Conservation (phyloP, 2,113 vertebrate genomes). For the Cottus gobio region DNA sequence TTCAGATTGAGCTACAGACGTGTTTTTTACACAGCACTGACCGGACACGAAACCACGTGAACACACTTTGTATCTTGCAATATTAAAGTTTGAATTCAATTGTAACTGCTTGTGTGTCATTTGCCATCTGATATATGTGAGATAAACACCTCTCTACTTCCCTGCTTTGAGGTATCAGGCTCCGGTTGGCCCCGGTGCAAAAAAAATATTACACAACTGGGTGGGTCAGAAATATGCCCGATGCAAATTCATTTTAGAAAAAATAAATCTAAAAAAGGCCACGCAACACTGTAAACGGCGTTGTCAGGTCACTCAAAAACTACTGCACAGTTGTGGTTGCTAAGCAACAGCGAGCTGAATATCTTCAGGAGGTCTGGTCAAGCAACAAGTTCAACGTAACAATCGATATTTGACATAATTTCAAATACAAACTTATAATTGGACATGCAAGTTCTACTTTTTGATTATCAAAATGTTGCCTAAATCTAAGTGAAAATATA, state of each 20-base stretch:
- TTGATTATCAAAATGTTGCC: background rate
- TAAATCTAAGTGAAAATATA: background rate
- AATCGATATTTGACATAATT: background rate
- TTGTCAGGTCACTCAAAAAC: conserved; percentile 18
- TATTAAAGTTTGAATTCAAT: background rate
- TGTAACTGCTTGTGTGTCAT: background rate
- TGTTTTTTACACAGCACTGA: background rate
- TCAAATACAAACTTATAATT: background rate
- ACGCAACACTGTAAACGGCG: background rate
- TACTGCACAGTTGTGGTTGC: conserved; percentile 56
- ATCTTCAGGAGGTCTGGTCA: conserved; percentile 10
- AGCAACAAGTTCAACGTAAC: background rate
- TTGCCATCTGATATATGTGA: background rate
- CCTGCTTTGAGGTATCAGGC: background rate
- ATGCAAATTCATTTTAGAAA: background rate
- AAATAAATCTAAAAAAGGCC: background rate
- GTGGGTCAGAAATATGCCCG: background rate
- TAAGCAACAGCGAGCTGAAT: conserved; percentile 41
- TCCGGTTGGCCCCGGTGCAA: no score
- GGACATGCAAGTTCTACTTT: background rate
- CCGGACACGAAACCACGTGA: background rate
- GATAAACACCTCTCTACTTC: background rate
- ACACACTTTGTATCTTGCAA: background rate
- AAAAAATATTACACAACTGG: background rate
- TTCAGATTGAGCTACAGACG: conserved; percentile 17